Evolutionary conservation across 64 coral and sea anemone species (phyloP).

Genomic region (Actinia tenebrosa): DNA sequence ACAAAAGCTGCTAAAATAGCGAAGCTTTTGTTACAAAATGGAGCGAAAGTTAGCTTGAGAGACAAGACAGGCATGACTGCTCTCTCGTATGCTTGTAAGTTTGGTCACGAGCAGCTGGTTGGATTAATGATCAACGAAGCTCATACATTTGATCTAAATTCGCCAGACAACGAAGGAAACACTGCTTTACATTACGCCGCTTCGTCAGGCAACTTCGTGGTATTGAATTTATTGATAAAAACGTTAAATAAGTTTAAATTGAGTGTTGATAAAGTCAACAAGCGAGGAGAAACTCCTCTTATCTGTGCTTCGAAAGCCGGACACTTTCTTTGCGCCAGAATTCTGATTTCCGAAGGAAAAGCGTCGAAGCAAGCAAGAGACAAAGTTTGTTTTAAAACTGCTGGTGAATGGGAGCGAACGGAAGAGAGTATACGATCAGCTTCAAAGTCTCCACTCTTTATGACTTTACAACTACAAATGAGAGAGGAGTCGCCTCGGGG

Average conservation of each 20-base stretch:
- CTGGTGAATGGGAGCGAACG: slow-evolving; percentile 53
- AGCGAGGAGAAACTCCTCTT: slow-evolving; percentile 64
- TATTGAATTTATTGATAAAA: slow-evolving; percentile 59
- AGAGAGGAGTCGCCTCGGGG: slow-evolving; percentile 8
- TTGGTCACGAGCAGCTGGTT: slow-evolving; percentile 61
- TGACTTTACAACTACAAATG: slow-evolving; percentile 38
- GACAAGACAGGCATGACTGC: slow-evolving; percentile 55
- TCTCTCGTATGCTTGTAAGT: slow-evolving; percentile 54
- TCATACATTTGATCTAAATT: slow-evolving; percentile 56
- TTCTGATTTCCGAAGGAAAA: slow-evolving; percentile 64
- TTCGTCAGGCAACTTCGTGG: slow-evolving; percentile 68
- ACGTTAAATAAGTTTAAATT: slow-evolving; percentile 66
- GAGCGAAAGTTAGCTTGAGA: slow-evolving; percentile 51
- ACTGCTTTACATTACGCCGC: slow-evolving; percentile 62
- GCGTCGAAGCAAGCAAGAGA: slow-evolving; percentile 59
- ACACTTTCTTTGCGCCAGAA: slow-evolving; percentile 63
- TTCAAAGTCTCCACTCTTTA: slow-evolving; percentile 42
- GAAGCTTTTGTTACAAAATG: slow-evolving; percentile 31
- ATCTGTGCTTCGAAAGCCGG: slow-evolving; percentile 62
- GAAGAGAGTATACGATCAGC: slow-evolving; percentile 34
- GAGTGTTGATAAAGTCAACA: slow-evolving; percentile 57
- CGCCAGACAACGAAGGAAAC: slow-evolving; percentile 53
- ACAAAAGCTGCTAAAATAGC: slow-evolving; percentile 55
- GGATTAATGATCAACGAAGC: slow-evolving; percentile 60
- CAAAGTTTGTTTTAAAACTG: slow-evolving; percentile 51